These are phyloP conservation scores for Dysmachus trigonus DNA, from an alignment of 2,888 invertebrate species.

Conservation along the genomic window DNA sequence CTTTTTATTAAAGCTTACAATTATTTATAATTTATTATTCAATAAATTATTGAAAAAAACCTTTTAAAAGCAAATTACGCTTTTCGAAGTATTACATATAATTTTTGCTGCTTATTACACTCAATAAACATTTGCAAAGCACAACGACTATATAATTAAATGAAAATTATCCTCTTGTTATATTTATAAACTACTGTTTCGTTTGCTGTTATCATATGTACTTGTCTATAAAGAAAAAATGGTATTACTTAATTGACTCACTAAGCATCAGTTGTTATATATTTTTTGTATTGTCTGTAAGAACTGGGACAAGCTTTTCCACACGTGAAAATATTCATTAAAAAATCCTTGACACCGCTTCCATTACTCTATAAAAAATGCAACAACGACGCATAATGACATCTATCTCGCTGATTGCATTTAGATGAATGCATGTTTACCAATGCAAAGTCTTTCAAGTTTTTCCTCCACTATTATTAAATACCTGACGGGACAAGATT, in stretches of 20 bases:
- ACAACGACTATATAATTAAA: not conserved
- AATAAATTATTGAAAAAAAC: not conserved
- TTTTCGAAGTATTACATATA: not conserved
- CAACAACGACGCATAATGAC: not conserved
- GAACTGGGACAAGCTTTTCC: not conserved
- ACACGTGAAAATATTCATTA: not conserved
- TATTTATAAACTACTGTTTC: not conserved
- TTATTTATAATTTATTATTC: too few species aligned
- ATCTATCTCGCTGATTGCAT: not conserved
- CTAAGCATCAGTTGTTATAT: not conserved
- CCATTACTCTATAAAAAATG: not conserved
- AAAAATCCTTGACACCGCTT: not conserved
- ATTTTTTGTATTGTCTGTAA: not conserved
- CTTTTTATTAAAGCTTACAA: too few species aligned
- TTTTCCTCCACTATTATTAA: not conserved
- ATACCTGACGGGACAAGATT: not conserved
- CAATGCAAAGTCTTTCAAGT: not conserved
- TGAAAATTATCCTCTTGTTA: not conserved
- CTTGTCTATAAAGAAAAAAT: not conserved
- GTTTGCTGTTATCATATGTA: not conserved
- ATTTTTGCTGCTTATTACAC: not conserved
- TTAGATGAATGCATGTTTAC: not conserved
- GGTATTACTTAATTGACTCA: not conserved
- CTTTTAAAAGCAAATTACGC: not conserved
- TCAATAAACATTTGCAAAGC: not conserved